A percentile compares a stretch with the other conserved stretches of the same genome.
phyloP scores from a whole-genome alignment of 2,888 invertebrate genomes.

The Allacma fusca region DNA sequence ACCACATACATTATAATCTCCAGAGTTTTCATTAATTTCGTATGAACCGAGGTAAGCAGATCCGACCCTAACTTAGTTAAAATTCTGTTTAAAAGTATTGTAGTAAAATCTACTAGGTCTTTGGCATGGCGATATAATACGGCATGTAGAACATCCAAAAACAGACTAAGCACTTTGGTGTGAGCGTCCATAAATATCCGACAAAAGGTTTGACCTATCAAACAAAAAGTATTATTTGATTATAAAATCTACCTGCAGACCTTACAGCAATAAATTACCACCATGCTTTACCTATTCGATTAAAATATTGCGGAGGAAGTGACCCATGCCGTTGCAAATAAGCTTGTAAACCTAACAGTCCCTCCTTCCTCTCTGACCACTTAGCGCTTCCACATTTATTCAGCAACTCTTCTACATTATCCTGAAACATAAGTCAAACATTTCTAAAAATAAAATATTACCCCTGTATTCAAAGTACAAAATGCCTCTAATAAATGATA shows the following conservation, averaged over 20 bases:
- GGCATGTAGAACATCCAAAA: constrained; percentile 91
- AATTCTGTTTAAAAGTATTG: constrained; percentile 84
- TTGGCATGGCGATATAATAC: constrained; percentile 84
- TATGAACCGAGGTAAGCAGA: constrained; percentile 87
- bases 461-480: not conserved
- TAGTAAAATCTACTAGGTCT: constrained; percentile 92
- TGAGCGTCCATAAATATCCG: constrained; percentile 97
- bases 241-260: not conserved
- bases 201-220: constrained; percentile 61
- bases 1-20: constrained; percentile 74
- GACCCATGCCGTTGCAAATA: constrained; percentile 69
- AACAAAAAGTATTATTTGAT: not conserved
- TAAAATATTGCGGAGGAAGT: constrained; percentile 59
- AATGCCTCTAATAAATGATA: too few species aligned
- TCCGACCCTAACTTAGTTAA: constrained; percentile 92
- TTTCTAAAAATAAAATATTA: constrained; percentile 3
- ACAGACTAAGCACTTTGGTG: constrained; percentile 90
- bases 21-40: constrained; percentile 86
- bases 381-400: constrained; percentile 86
- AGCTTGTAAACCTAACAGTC: constrained; percentile 80
- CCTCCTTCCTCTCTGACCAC: constrained; percentile 96
- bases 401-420: constrained; percentile 82
- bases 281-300: constrained; percentile 55
- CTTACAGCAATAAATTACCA: not conserved
- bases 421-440: constrained; percentile 67